phyloP scores from a whole-genome alignment of 1,140 invertebrate genomes.

The Cheumatopsyche charites region DNA sequence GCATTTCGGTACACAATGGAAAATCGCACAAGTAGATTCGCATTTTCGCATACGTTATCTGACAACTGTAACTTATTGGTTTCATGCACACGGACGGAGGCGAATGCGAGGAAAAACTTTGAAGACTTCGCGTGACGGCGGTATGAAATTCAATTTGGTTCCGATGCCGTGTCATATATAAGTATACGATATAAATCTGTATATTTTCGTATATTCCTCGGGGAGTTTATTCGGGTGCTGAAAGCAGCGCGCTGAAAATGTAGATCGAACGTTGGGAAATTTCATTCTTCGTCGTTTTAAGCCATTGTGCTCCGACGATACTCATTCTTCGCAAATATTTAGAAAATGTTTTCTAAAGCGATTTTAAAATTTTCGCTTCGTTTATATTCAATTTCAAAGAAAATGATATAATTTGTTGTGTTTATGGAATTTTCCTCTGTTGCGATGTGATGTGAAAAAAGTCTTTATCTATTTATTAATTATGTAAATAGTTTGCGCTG shows the following conservation, averaged over 20 bases:
- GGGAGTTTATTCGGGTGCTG: conserved; percentile 18
- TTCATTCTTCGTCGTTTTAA: too few species aligned
- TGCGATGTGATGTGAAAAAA: too few species aligned
- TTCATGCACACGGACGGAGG: background rate
- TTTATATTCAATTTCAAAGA: too few species aligned
- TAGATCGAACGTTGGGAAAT: conserved; percentile 15
- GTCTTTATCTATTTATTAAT: too few species aligned
- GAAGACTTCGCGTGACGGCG: conserved; percentile 31
- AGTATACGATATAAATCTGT: too few species aligned
- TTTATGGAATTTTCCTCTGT: too few species aligned
- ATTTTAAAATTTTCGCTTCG: too few species aligned
- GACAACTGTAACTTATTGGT: conserved; percentile 24
- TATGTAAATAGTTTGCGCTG: too few species aligned
- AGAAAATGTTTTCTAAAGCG: too few species aligned
- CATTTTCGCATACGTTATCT: conserved; percentile 28
- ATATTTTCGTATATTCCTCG: conserved; percentile 24
- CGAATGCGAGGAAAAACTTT: conserved; percentile 21
- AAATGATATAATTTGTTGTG: too few species aligned
- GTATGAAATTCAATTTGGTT: conserved; percentile 32
- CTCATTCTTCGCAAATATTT: too few species aligned
- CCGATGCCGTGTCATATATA: background rate
- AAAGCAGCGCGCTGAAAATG: conserved; percentile 15
- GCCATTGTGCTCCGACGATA: too few species aligned
- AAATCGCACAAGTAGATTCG: conserved; percentile 2
- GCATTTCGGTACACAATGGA: conserved; percentile 20